Conservation (phyloP, 2,888 invertebrate species). For the Hirtodrosophila histrioides region DNA sequence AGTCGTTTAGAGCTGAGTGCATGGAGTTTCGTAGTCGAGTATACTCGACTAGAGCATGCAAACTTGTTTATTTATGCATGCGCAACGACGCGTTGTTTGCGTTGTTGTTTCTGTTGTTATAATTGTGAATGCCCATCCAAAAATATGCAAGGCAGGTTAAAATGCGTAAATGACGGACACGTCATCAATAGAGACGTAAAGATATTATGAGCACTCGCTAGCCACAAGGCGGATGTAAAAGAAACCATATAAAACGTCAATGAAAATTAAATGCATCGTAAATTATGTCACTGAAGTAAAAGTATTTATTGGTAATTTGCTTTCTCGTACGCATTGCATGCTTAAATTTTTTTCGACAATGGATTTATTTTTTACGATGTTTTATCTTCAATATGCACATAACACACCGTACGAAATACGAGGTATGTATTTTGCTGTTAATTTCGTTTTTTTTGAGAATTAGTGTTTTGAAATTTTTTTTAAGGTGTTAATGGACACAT, state of each 20-base stretch:
- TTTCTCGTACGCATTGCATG: conserved; percentile 41
- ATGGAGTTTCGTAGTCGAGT: too few relatives aligned
- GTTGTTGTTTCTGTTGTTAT: conserved; percentile 14
- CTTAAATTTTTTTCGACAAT: conserved; percentile 5
- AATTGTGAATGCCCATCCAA: too few relatives aligned
- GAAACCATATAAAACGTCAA: conserved; percentile 22
- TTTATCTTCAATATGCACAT: conserved; percentile 53
- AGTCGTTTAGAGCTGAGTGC: too few relatives aligned
- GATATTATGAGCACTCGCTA: conserved; percentile 12
- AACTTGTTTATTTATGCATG: conserved; percentile 56
- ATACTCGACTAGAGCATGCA: too few relatives aligned
- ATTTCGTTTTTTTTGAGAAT: conserved; percentile 29
- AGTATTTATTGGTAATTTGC: conserved; percentile 22
- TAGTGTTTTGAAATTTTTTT: conserved; percentile 37
- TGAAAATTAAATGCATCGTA: conserved; percentile 31
- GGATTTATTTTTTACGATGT: not conserved
- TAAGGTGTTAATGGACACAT: conserved; percentile 44
- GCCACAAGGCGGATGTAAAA: conserved; percentile 49
- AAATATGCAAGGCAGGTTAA: conserved; percentile 68
- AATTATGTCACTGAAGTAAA: conserved; percentile 32
- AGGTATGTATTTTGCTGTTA: conserved; percentile 15
- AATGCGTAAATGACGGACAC: conserved; percentile 31
- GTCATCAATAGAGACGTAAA: conserved; percentile 42
- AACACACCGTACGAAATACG: conserved; percentile 22
- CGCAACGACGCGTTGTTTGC: conserved; percentile 42